Conservation (phyloP, 2,113 vertebrate genomes). For the Albula glossodonta region DNA sequence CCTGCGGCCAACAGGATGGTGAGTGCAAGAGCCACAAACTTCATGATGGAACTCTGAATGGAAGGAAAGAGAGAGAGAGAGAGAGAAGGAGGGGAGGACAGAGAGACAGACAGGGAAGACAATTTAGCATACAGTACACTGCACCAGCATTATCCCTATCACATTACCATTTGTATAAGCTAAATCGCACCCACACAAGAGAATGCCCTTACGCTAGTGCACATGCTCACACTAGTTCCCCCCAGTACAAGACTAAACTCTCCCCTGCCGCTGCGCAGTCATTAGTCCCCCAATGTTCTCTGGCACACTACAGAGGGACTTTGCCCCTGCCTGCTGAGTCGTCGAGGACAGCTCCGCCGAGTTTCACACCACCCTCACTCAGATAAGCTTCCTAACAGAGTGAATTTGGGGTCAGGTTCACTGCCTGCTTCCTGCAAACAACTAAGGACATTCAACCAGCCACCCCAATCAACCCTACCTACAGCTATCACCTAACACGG, state of each 20-base stretch:
- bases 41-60: slow-evolving; percentile 65
- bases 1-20: slow-evolving; percentile 67
- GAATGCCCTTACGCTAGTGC: slow-evolving; percentile 26
- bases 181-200: background rate
- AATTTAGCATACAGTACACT: background rate
- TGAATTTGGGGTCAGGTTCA: background rate
- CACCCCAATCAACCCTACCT: too few species aligned
- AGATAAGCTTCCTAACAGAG: background rate
- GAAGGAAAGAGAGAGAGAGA: background rate
- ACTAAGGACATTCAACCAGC: background rate
- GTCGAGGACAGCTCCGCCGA: background rate
- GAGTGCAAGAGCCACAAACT: slow-evolving; percentile 65
- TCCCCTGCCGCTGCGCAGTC: slow-evolving; percentile 10
- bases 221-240: too few species aligned
- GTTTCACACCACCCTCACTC: background rate
- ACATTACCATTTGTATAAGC: too few species aligned
- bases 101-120: background rate
- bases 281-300: slow-evolving; percentile 31
- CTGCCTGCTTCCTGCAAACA: background rate
- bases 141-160: too few species aligned
- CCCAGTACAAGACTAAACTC: slow-evolving; percentile 36
- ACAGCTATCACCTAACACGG: too few species aligned
- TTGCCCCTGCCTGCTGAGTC: background rate
- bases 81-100: background rate
- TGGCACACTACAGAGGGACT: background rate